phyloP scores from a whole-genome alignment of 2,888 invertebrate species.

The Sussaba pulchella region DNA sequence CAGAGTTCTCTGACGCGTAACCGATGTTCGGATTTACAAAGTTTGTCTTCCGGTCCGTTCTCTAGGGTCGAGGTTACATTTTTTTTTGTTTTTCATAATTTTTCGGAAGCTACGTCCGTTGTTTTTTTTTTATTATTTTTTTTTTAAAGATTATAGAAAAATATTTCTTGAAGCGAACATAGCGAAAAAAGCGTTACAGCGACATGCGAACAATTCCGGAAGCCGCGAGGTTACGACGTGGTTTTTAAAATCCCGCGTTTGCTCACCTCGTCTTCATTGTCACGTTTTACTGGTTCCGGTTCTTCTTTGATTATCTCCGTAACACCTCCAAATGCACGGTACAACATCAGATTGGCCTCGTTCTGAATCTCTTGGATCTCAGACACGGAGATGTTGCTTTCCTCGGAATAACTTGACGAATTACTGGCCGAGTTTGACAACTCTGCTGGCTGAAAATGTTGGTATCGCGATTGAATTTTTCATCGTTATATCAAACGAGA shows the following conservation, averaged over 20 bases:
- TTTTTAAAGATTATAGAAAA: neutral
- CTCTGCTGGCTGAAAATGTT: conserved; percentile 59
- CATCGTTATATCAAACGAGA: too few species aligned
- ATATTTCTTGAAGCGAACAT: neutral
- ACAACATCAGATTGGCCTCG: conserved; percentile 11
- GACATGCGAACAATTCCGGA: neutral
- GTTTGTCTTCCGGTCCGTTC: conserved; percentile 53
- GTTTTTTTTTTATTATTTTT: conserved; percentile 7
- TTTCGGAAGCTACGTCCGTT: neutral
- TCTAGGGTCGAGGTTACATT: conserved; percentile 44
- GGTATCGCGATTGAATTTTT: too few species aligned
- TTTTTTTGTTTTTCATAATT: conserved; percentile 15
- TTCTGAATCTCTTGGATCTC: conserved; percentile 67
- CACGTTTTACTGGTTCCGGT: conserved; percentile 26
- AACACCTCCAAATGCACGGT: neutral
- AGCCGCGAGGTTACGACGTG: neutral
- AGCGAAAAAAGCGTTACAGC: neutral
- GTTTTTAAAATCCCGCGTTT: too few species aligned
- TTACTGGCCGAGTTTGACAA: conserved; percentile 54
- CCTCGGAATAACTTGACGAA: conserved; percentile 42
- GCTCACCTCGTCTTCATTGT: conserved; percentile 2
- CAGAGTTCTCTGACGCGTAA: conserved; percentile 64
- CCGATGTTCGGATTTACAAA: conserved; percentile 62
- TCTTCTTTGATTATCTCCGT: conserved; percentile 42
- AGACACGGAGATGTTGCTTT: conserved; percentile 60